phyloP scores from a whole-genome alignment of 2,113 vertebrate genomes.

The Diadophis punctatus region DNA sequence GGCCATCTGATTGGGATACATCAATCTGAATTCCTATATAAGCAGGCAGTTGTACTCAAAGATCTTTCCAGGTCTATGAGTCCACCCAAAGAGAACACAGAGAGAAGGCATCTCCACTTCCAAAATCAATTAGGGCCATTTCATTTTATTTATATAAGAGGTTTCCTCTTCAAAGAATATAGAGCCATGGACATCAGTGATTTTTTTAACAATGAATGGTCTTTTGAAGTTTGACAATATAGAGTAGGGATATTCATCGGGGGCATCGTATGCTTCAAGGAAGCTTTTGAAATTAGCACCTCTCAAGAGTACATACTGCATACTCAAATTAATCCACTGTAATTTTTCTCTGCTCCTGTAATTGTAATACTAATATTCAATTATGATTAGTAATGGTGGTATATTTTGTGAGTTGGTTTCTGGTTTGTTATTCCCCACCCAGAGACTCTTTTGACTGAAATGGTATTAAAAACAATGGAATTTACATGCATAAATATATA shows the following conservation, averaged over 20 bases:
- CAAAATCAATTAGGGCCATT: background rate
- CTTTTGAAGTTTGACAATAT: background rate
- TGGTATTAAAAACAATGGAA: background rate
- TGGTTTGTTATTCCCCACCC: background rate
- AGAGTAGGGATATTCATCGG: background rate
- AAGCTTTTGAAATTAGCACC: background rate
- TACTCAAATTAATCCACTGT: background rate
- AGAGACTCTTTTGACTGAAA: background rate
- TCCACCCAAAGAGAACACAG: background rate
- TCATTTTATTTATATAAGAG: background rate
- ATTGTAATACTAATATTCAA: background rate
- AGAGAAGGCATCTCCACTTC: background rate
- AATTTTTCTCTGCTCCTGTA: background rate
- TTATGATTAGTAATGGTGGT: background rate
- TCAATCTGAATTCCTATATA: background rate
- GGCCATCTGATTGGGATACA: background rate
- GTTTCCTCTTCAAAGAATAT: background rate
- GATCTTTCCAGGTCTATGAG: background rate
- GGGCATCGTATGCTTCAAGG: background rate
- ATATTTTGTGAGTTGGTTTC: background rate
- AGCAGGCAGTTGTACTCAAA: background rate
- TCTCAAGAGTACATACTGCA: background rate
- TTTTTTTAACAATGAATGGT: background rate
- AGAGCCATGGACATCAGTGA: background rate
- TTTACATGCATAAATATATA: background rate